phyloP scores from a whole-genome alignment of 1,140 invertebrate genomes.

The Drosophila rhopaloa region DNA sequence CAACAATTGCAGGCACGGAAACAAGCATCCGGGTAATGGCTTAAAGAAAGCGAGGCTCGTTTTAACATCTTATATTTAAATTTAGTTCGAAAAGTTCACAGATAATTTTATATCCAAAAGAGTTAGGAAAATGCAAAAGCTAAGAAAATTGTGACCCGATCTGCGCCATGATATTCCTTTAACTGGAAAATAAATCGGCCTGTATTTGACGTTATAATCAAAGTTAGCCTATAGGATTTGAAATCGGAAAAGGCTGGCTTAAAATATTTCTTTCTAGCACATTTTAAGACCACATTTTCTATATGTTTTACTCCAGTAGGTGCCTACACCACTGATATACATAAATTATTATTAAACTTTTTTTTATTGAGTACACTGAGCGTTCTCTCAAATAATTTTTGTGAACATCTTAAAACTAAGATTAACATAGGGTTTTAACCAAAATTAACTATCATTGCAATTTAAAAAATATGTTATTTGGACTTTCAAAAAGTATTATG shows the following conservation, averaged over 20 bases:
- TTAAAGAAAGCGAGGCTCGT: conserved; percentile 15
- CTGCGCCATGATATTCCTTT: not conserved
- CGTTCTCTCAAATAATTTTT: too few species aligned
- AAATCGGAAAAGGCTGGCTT: not conserved
- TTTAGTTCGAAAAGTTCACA: conserved; percentile 19
- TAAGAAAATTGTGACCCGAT: conserved; percentile 6
- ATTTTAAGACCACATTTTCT: too few species aligned
- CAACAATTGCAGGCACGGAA: not conserved
- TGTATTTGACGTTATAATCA: conserved; percentile 8
- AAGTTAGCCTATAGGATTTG: not conserved
- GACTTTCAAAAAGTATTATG: too few species aligned
- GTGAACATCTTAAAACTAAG: too few species aligned
- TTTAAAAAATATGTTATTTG: too few species aligned
- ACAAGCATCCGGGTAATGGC: conserved; percentile 4
- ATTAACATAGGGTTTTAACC: too few species aligned
- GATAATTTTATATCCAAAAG: conserved; percentile 12
- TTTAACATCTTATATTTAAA: conserved; percentile 10
- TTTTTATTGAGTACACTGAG: too few species aligned
- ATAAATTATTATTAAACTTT: too few species aligned
- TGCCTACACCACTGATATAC: too few species aligned
- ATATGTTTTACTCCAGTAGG: too few species aligned
- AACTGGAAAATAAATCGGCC: not conserved
- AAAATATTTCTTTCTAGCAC: too few species aligned
- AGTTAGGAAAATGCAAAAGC: not conserved
- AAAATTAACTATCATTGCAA: too few species aligned